Evolutionary conservation across 2,113 vertebrate species (phyloP), one percentile per base, ranked within the genome.

Genomic region (Chloropsis cyanopogon): DNA sequence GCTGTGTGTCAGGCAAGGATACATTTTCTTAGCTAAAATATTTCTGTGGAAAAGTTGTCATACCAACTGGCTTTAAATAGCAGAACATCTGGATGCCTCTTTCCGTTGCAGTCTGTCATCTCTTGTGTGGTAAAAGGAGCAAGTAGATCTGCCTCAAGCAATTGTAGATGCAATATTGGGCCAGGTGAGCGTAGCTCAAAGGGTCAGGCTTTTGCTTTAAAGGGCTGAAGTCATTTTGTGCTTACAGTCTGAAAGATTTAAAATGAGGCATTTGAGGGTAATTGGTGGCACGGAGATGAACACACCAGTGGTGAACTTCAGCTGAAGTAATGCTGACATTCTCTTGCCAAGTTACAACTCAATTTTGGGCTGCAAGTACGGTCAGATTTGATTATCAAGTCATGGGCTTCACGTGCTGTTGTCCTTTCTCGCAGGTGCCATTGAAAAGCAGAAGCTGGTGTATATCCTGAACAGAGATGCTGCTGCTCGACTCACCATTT

Each of bases 391-490:
- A 5, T 52, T 10, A 4, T 12, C 15, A 14, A n/a, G 25, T n/a
- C 35, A 20, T 42, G 80, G 31, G 28, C 44, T 66, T 65, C 39
- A n/a, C 10, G 1, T 33, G 57, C 77, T 86, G 13, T 79, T 77
- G 20, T 86, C 28, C 9, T 79, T 69, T 14, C 25, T 69, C 77
- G 11, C 73, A 99, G 99, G 99, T 96, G 99, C 99, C 2, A 99
- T 99, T 68, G 99, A 99, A 94, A 99, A 99, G 86, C 99, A 99
- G 98, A 99, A 99, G 93, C 95, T 99, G 96, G 99, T 99, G 8
- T 99, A 99, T 78, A 99, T 99, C 72, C 97, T 99, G 82, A 99
- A 99, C 97, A 98, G 99, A 97, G 99, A 99, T 44, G 99, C 99
- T 41, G 99, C 99, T 11, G 99, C 99, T 16, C 98, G 99, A 5